Evolutionary conservation across 1,140 invertebrate species (phyloP), one percentile per base, ranked within the genome.

Genomic region (Lordiphosa clarofinis): DNA sequence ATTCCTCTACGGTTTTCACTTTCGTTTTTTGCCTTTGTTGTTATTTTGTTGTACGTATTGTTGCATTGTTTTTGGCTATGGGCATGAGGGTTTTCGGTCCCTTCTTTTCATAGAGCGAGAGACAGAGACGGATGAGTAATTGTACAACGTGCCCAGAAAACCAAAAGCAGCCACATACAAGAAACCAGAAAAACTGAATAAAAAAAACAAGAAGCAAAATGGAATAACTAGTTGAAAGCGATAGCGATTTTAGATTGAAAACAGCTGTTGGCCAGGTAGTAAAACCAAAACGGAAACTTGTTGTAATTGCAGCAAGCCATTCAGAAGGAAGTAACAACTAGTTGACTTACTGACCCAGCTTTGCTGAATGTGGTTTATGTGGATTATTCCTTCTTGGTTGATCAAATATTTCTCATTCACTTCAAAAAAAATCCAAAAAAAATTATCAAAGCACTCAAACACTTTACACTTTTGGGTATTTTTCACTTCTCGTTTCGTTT

Each of bases 201-300:
- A 15, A 39, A 8, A 46, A 50, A 38, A 46, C 15, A 24, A 60
- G 31, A 12, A 42, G 15, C 15, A 62, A 57, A 40, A 47, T 35
- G 37, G 56, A 58, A 60, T 42, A 52, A 59, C 37, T 40, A 56
- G 28, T 42, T 50, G 19, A 63, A 63, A 73, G 43, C 55, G 40
- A 38, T 55, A 36, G 50, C 58, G 52, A 44, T 9, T 9, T 39
- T 39, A 15, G 38, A 64, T 70, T 69, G 36, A 71, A 69, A 75
- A 75, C 73, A 76, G 66, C 62, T 75, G 73, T 75, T 36, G 58
- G 40, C 6, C 36, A 53, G 15, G 24, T 6, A 55, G 55, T 21
- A 7, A 28, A 21, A 21, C 21, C 21, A 21, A 28, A 28, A 28
- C 24, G 24, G 24, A 46, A 46, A 46, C 43, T 46, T 49, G 46